Conservation (phyloP, 2,888 invertebrate species). For the Teinopalpus imperialis region DNA sequence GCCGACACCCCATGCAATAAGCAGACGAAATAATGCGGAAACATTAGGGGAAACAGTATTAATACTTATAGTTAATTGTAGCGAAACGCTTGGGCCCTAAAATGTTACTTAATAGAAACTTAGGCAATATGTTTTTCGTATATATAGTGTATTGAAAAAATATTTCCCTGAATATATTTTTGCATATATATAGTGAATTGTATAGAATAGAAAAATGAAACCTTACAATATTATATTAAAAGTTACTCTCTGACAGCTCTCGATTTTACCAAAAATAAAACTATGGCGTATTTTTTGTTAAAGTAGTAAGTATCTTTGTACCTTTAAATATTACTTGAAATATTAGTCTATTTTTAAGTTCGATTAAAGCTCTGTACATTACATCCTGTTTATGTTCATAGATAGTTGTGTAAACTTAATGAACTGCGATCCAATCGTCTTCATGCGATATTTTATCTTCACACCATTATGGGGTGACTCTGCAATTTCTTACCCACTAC, state of each 20-base stretch:
- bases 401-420: constrained; percentile 20
- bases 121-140: not conserved
- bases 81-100: constrained; percentile 50
- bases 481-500: constrained; percentile 52
- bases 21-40: constrained; percentile 75
- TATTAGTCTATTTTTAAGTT: too few relatives aligned
- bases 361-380: too few relatives aligned
- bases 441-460: constrained; percentile 55
- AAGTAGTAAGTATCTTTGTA: too few relatives aligned
- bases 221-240: too few relatives aligned
- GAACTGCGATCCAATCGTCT: constrained; percentile 14
- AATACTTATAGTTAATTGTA: constrained; percentile 80
- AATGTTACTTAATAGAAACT: constrained; percentile 39
- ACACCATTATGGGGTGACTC: constrained; percentile 53
- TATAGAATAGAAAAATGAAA: too few relatives aligned
- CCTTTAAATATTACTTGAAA: too few relatives aligned
- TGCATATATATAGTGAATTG: too few relatives aligned
- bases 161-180: too few relatives aligned
- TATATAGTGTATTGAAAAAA: too few relatives aligned
- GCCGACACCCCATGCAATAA: constrained; percentile 74
- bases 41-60: constrained; percentile 78
- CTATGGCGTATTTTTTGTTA: too few relatives aligned
- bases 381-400: constrained; percentile 13
- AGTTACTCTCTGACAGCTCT: too few relatives aligned
- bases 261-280: too few relatives aligned